Percentiles rank a stretch among this genome's conserved stretches.
phyloP scores from a whole-genome alignment of 2,797 vertebrate genomes.

The Leucoraja ocellata region DNA sequence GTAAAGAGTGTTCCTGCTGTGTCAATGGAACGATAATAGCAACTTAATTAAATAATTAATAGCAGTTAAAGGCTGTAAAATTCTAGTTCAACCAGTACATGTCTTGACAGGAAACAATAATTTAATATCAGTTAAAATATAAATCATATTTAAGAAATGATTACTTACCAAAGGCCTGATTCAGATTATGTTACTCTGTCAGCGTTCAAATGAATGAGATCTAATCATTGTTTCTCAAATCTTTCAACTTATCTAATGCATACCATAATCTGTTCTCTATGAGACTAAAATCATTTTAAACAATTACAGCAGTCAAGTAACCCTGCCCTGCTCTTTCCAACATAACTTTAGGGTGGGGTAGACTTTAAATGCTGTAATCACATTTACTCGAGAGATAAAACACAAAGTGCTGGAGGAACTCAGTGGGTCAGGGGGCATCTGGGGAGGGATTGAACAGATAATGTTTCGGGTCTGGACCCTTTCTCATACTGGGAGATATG shows the following conservation, averaged over 20 bases:
- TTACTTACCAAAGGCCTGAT: background rate
- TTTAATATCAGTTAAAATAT: background rate
- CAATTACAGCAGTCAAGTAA: background rate
- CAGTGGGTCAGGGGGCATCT: no score
- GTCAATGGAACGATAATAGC: background rate
- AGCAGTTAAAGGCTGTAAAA: background rate
- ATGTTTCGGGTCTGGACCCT: no score
- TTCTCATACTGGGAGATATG: background rate
- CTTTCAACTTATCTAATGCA: background rate
- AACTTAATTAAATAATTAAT: slow-evolving; percentile 24
- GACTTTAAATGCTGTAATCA: background rate
- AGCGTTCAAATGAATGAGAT: background rate
- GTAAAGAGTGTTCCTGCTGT: background rate
- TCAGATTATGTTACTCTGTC: background rate
- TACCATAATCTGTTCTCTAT: background rate
- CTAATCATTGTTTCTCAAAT: background rate
- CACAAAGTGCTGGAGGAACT: no score
- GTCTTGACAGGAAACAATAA: slow-evolving; percentile 1
- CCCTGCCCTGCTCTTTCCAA: background rate
- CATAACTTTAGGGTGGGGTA: background rate
- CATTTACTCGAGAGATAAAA: no score
- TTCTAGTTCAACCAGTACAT: slow-evolving; percentile 9
- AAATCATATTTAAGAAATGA: slow-evolving; percentile 12
- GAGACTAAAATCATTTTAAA: background rate
- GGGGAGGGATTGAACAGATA: no score